Evolutionary conservation across 2,113 vertebrate genomes (phyloP), one percentile per base, ranked within the genome.

Genomic region (Passer domesticus): DNA sequence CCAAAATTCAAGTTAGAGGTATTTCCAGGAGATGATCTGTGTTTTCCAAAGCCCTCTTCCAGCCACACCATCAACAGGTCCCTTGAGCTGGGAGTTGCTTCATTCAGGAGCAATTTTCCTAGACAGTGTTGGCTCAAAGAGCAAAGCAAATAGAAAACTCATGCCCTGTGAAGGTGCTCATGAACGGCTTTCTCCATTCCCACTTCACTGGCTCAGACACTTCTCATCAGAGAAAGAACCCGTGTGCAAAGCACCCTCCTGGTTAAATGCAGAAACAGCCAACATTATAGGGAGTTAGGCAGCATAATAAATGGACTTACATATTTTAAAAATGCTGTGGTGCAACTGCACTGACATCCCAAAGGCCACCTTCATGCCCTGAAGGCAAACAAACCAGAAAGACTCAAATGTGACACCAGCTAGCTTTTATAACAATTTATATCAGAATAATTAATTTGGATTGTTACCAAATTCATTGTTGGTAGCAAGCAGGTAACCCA

Each of bases 191-290:
- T 56, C 55, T 75, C 67, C 1, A 0, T 47, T 46, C 31, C 10
- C 30, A 28, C 62, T 67, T 68, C 30, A 44, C 41, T 2, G 1
- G 64, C 35, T 63, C 43, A 27, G 35, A n/a, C 0, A 0, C n/a
- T 88, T 82, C 53, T 35, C 31, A 56, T 44, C 56, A 80, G 60
- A 1, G 0, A 43, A 74, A 69, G 60, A 92, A 89, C 53, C 46
- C 46, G 20, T 37, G 27, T 75, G 47, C 56, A 84, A 70, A 94
- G 27, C 19, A 3, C 24, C 23, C 27, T 78, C 27, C 64, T 41
- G 58, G 39, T 84, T 75, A 92, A 90, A 78, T 28, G 64, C 60
- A 91, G 83, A 83, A 62, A 33, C 83, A 91, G 64, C 11, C 46
- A 43, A 53, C 0, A 6, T 84, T 50, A 78, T 30, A 87, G 64